These are phyloP conservation scores for Potamarius usumacintae DNA, from an alignment of 2,113 vertebrate species.

Conservation along the genomic window DNA sequence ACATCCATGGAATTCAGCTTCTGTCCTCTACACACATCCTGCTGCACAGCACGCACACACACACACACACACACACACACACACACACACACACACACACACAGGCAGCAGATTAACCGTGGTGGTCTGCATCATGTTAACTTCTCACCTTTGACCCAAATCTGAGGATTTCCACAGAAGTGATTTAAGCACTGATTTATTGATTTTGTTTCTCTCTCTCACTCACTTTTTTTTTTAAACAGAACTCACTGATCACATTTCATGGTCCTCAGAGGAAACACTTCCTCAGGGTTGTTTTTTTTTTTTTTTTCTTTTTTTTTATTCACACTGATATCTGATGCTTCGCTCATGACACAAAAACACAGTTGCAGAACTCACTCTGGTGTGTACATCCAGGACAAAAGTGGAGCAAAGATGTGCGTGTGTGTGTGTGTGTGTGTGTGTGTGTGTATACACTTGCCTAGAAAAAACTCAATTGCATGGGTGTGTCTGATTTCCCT, in stretches of 20 bases:
- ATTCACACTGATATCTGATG: constrained; percentile 36
- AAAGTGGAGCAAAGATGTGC: neutral
- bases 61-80: neutral
- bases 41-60: neutral
- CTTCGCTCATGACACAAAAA: neutral
- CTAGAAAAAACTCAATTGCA: neutral
- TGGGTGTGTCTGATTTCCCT: neutral
- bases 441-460: neutral
- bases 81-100: neutral
- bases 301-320: constrained; percentile 36
- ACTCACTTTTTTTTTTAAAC: neutral
- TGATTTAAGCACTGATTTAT: neutral
- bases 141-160: neutral
- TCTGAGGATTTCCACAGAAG: neutral
- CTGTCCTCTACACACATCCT: neutral
- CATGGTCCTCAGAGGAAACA: constrained; percentile 17
- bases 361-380: neutral
- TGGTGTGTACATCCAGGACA: neutral
- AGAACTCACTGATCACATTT: constrained; percentile 28
- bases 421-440: neutral
- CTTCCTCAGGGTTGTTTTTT: constrained; percentile 11
- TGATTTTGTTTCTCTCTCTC: neutral
- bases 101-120: neutral
- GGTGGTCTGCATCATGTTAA: neutral
- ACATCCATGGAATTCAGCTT: neutral